phyloP scores from a whole-genome alignment of 2,797 vertebrate genomes.

The Xerus rutilus region DNA sequence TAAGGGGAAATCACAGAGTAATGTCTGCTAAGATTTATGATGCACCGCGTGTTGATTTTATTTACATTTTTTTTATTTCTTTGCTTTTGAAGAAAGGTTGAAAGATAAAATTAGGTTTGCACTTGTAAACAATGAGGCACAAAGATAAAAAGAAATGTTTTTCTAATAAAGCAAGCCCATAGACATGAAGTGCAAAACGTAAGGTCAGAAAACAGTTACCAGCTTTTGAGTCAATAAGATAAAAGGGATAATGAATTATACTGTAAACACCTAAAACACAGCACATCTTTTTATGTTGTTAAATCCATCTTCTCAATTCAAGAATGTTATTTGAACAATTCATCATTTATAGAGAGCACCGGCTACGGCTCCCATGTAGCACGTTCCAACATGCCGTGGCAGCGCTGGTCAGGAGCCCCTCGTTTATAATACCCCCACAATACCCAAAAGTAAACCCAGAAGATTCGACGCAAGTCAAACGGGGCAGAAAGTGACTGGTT shows the following conservation, averaged over 20 bases:
- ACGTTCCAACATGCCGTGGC: background rate
- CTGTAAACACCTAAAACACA: constrained; percentile 85
- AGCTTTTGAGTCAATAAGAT: constrained; percentile 87
- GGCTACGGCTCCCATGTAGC: constrained; percentile 37
- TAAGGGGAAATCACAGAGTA: constrained; percentile 90
- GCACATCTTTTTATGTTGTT: constrained; percentile 80
- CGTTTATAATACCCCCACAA: constrained; percentile 65
- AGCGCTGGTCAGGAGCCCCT: constrained; percentile 49
- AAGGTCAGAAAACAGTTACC: constrained; percentile 87
- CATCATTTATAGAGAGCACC: constrained; percentile 78
- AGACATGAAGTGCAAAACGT: constrained; percentile 84
- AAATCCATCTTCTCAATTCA: constrained; percentile 85
- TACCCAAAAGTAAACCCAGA: constrained; percentile 77
- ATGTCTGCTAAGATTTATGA: constrained; percentile 93
- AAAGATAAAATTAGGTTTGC: constrained; percentile 89
- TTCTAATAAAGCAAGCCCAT: constrained; percentile 87
- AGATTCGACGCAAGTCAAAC: constrained; percentile 69
- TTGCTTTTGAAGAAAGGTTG: constrained; percentile 89
- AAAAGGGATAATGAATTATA: constrained; percentile 88
- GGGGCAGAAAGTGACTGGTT: constrained; percentile 63
- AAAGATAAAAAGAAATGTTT: constrained; percentile 89
- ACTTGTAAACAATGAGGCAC: constrained; percentile 88
- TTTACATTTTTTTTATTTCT: constrained; percentile 94
- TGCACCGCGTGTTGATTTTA: constrained; percentile 91
- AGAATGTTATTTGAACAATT: constrained; percentile 86